Percentiles rank a stretch among this genome's conserved stretches.
phyloP scores from a whole-genome alignment of 2,113 vertebrate species.

The Hemiprocne comata region DNA sequence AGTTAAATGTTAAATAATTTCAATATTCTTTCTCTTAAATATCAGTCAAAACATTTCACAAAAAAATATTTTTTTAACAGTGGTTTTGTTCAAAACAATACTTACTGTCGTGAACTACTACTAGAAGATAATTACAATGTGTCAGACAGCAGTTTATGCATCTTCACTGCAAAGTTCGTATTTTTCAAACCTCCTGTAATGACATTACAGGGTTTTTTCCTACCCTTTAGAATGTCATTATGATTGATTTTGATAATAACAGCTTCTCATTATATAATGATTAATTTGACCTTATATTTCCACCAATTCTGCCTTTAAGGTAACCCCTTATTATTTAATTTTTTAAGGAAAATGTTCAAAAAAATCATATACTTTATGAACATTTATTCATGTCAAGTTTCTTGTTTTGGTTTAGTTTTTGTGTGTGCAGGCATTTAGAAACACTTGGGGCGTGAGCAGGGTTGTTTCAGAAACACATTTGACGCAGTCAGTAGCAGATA shows the following conservation, averaged over 20 bases:
- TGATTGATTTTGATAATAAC: background rate
- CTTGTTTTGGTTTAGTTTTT: background rate
- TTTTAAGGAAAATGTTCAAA: background rate
- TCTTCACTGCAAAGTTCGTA: background rate
- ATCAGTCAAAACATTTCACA: background rate
- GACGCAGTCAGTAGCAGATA: background rate
- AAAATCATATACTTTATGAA: background rate
- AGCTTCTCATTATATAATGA: background rate
- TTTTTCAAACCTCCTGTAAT: background rate
- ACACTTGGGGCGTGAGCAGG: accelerated
- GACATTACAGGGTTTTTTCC: background rate
- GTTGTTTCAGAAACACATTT: background rate
- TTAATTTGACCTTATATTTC: background rate
- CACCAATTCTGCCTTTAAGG: background rate
- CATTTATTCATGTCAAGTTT: background rate
- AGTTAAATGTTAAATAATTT: background rate
- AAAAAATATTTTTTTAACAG: background rate
- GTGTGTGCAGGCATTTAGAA: background rate
- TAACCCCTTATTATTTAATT: background rate
- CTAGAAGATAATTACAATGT: background rate
- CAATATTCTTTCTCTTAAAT: background rate
- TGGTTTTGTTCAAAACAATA: background rate
- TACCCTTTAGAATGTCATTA: background rate
- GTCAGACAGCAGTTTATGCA: accelerated
- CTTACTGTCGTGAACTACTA: background rate